Evolutionary conservation across 2,797 vertebrate species (phyloP).

Genomic region (Monodelphis domestica): DNA sequence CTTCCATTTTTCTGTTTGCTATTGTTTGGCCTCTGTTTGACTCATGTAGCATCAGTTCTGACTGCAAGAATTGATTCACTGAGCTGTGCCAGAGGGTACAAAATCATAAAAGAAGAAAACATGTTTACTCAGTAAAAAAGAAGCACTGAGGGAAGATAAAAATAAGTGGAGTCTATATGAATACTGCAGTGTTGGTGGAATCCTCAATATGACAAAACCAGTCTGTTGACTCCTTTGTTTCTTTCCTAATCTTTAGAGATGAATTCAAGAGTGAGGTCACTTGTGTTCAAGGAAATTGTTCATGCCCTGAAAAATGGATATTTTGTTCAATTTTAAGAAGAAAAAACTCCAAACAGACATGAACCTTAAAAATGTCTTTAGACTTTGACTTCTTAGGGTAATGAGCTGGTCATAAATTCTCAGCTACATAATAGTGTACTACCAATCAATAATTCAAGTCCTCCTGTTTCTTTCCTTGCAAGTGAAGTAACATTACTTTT

Average conservation of each 20-base stretch:
- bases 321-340: slow-evolving; percentile 31
- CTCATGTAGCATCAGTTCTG: slow-evolving; percentile 67
- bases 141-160: slow-evolving; percentile 53
- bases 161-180: slow-evolving; percentile 71
- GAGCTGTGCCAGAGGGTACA: slow-evolving; percentile 56
- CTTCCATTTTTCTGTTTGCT: slow-evolving; percentile 51
- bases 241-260: slow-evolving; percentile 56
- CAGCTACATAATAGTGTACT: slow-evolving; percentile 53
- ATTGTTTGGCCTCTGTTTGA: slow-evolving; percentile 64
- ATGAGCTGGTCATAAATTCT: slow-evolving; percentile 52
- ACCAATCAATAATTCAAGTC: slow-evolving; percentile 49
- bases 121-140: slow-evolving; percentile 59
- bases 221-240: slow-evolving; percentile 55
- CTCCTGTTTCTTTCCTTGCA: slow-evolving; percentile 23
- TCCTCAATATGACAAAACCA: neutral
- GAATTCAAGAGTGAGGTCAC: slow-evolving; percentile 75
- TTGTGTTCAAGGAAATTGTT: slow-evolving; percentile 41
- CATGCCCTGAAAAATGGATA: slow-evolving; percentile 33
- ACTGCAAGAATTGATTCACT: slow-evolving; percentile 65
- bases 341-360: slow-evolving; percentile 7
- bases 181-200: slow-evolving; percentile 68
- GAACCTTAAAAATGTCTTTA: slow-evolving; percentile 30
- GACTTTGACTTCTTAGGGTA: slow-evolving; percentile 37
- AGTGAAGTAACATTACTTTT: neutral
- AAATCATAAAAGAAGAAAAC: slow-evolving; percentile 76